Percentiles rank a stretch among this genome's conserved stretches.
Evolutionary conservation across 2,888 invertebrate genomes (phyloP).

Genomic region (Acrocera orbiculus): DNA sequence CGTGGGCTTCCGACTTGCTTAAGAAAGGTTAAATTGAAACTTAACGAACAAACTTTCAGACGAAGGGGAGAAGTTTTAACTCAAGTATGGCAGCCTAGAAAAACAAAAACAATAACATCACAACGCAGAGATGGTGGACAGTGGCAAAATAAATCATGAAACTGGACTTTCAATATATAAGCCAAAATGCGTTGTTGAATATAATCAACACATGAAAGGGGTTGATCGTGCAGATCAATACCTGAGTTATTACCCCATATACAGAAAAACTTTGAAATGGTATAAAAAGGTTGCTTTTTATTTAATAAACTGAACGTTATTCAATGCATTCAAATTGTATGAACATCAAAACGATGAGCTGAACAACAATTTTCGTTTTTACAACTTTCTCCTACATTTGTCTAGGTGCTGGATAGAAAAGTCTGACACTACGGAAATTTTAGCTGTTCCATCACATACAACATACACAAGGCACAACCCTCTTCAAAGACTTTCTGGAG

Average conservation of each 20-base stretch:
- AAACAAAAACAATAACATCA: too few relatives aligned
- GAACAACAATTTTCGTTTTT: not conserved
- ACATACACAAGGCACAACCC: not conserved
- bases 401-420: not conserved
- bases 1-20: not conserved
- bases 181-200: not conserved
- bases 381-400: not conserved
- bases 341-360: not conserved
- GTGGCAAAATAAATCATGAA: not conserved
- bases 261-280: not conserved
- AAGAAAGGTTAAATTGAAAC: not conserved
- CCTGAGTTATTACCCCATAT: too few relatives aligned
- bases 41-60: not conserved
- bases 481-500: slow-evolving; percentile 1
- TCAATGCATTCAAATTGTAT: not conserved
- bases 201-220: too few relatives aligned
- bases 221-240: too few relatives aligned
- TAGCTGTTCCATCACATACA: not conserved
- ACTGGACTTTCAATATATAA: not conserved
- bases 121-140: too few relatives aligned
- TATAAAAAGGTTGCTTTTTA: not conserved
- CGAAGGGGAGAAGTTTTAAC: not conserved
- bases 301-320: not conserved
- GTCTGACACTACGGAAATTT: not conserved
- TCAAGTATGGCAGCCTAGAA: not conserved